Evolutionary conservation across 2,113 vertebrate genomes (phyloP).

Genomic region (Proteles cristata): DNA sequence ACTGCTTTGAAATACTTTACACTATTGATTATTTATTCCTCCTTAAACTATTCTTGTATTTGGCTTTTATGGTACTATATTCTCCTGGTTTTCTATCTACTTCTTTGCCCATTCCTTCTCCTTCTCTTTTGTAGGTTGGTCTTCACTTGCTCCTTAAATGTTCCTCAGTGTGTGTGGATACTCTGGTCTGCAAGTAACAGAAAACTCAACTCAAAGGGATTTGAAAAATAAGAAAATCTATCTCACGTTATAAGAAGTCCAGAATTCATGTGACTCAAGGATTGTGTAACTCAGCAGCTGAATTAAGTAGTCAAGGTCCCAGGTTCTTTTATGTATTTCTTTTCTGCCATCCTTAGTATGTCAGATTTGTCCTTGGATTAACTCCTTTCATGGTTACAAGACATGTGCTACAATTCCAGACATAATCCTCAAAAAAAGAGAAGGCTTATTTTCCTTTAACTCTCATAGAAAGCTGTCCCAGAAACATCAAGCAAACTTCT

Average conservation of each 20-base stretch:
- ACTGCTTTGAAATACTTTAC: background rate
- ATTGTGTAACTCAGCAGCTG: background rate
- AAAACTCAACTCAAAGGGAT: background rate
- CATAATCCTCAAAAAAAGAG: background rate
- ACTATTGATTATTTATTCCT: background rate
- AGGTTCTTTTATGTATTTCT: background rate
- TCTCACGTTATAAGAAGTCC: background rate
- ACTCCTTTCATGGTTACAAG: background rate
- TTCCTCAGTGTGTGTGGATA: background rate
- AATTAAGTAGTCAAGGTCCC: background rate
- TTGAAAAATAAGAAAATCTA: background rate
- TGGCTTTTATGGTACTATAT: background rate
- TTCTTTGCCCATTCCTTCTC: background rate
- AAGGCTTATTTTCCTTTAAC: background rate
- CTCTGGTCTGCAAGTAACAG: conserved; percentile 13
- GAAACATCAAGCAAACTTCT: background rate
- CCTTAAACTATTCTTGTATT: background rate
- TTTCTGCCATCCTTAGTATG: background rate
- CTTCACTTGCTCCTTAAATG: background rate
- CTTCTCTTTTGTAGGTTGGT: background rate
- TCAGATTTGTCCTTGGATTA: background rate
- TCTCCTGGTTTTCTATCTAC: background rate
- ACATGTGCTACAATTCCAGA: background rate
- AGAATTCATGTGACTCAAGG: background rate
- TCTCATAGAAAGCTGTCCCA: background rate